Evolutionary conservation across 2,113 vertebrate genomes (phyloP), one percentile per base, ranked within the genome.

Genomic region (Nerophis ophidion): DNA sequence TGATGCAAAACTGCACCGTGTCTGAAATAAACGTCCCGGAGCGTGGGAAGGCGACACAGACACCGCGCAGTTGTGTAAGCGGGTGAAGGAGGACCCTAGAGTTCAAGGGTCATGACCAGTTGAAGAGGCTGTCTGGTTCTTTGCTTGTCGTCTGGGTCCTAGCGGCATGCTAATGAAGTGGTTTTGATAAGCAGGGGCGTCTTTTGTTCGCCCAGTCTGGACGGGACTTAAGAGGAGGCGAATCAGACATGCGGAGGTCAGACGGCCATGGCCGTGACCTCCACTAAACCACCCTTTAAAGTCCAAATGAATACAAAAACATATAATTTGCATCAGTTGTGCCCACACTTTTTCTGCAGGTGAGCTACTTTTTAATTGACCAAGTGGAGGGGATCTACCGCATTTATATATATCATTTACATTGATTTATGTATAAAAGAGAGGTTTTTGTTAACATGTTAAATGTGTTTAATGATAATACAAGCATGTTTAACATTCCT

Each of bases 61-160:
- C 83, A 84, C 65, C 63, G 52, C 35, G 88, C 26, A 26, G 26
- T 26, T 26, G 26, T 12, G 40, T 44, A 44, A 82, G 85, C 81
- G 84, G 89, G 90, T 87, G 89, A 87, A 86, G 79, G 77, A 75
- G 81, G 76, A 86, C 57, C 87, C 83, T 67, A 71, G 78, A 86
- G 90, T 87, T 91, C 91, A 91, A 77, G 89, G 90, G 90, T 91
- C 91, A 91, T 90, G 91, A 91, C 87, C 91, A 90, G 70, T 74
- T 76, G 16, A 71, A 79, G 86, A 84, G 67, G 71, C 34, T 74
- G 81, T 79, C 81, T 86, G 84, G 73, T 40, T 65, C 63, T 77
- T 40, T 59, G 51, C 42, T 55, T 54, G 63, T 67, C 36, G 75
- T 82, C 84, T 81, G 81, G 79, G 54, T 71, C 79, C 84, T 63